phyloP scores from a whole-genome alignment of 2,113 vertebrate genomes.

The Larimichthys polyactis region DNA sequence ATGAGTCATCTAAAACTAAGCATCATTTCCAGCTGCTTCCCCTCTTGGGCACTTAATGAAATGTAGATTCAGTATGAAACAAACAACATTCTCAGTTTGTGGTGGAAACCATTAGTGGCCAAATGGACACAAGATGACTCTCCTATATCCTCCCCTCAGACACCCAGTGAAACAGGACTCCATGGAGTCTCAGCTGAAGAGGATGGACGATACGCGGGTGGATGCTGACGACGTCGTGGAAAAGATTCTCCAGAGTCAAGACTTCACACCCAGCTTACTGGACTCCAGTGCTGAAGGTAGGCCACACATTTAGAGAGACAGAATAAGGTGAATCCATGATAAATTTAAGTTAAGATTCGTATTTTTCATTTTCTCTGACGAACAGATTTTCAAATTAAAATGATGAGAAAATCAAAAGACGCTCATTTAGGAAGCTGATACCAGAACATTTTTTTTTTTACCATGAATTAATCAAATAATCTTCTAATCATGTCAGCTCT shows the following conservation, averaged over 20 bases:
- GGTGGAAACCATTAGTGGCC: conserved; percentile 3
- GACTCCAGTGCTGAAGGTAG: conserved; percentile 96
- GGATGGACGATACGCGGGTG: conserved; percentile 96
- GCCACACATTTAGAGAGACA: not conserved
- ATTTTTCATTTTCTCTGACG: not conserved
- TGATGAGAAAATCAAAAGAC: not conserved
- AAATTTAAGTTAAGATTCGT: not conserved
- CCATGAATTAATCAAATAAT: not conserved
- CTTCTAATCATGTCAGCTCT: not conserved
- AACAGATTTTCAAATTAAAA: not conserved
- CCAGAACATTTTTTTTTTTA: not conserved
- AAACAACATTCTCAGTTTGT: not conserved
- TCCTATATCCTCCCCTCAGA: conserved; percentile 75
- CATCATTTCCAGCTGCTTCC: not conserved
- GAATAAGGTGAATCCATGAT: not conserved
- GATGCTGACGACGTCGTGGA: conserved; percentile 96
- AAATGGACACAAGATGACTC: not conserved
- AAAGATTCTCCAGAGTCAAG: conserved; percentile 97
- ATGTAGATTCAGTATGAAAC: not conserved
- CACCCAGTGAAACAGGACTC: conserved; percentile 95
- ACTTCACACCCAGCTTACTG: conserved; percentile 89
- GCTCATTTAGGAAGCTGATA: not conserved
- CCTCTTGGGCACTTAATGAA: not conserved
- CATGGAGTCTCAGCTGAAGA: conserved; percentile 95
- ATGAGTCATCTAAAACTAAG: not conserved